A percentile compares a stretch with the other conserved stretches of the same genome.
Conservation (phyloP, 2,888 invertebrate genomes). For the Leucozona laternaria region DNA sequence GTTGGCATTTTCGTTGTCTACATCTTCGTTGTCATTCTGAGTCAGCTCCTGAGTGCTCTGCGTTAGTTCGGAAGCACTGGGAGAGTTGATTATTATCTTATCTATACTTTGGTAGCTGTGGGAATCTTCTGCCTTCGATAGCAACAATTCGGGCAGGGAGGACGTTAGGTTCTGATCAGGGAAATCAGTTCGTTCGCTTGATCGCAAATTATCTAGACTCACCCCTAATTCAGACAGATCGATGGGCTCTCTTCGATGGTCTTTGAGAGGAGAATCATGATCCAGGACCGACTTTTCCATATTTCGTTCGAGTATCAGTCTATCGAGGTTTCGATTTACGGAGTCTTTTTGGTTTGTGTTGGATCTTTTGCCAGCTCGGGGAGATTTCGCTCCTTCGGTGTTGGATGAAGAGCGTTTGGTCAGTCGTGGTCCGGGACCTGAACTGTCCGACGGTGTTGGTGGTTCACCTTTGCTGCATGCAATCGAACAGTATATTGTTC, state of each 20-base stretch:
- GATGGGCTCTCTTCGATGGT: constrained; percentile 87
- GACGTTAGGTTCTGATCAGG: constrained; percentile 84
- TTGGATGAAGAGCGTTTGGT: constrained; percentile 84
- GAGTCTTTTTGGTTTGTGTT: constrained; percentile 83
- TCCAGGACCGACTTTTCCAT: constrained; percentile 80
- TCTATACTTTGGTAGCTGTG: constrained; percentile 83
- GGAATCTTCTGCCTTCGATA: constrained; percentile 82
- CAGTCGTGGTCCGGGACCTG: constrained; percentile 87
- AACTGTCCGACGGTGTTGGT: constrained; percentile 93
- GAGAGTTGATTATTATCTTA: constrained; percentile 82
- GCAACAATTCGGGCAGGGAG: constrained; percentile 86
- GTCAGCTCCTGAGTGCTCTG: constrained; percentile 83
- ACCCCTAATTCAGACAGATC: constrained; percentile 85
- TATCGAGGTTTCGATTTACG: constrained; percentile 85
- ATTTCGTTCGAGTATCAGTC: constrained; percentile 79
- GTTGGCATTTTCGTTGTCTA: constrained; percentile 79
- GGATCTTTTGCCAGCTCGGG: constrained; percentile 81
- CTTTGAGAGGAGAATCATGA: constrained; percentile 84
- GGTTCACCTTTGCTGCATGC: constrained; percentile 96
- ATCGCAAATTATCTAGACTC: constrained; percentile 85
- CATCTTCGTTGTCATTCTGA: constrained; percentile 72
- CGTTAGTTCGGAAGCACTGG: constrained; percentile 81
- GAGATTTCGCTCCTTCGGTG: constrained; percentile 84
- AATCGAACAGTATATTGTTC: constrained; percentile 97
- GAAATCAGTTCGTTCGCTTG: constrained; percentile 83